A percentile compares a stretch with the other conserved stretches of the same genome.
Conservation (phyloP, 2,888 invertebrate species). For the Drosophila gaucha region DNA sequence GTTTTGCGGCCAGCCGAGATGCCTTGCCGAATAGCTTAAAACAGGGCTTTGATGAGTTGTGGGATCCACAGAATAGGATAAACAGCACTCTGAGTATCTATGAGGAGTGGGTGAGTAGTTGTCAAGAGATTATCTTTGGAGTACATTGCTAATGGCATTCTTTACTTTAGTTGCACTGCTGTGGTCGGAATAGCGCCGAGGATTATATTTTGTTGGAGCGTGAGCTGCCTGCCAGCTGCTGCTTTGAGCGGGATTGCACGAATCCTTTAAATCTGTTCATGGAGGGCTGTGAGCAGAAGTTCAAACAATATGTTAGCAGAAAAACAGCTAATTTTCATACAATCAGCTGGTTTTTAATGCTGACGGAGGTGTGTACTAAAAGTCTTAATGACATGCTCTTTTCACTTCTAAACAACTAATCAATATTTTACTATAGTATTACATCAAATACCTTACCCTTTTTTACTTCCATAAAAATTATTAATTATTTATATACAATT, state of each 20-base stretch:
- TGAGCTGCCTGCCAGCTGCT: constrained; percentile 73
- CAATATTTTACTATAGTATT: neutral
- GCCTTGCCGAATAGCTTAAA: constrained; percentile 57
- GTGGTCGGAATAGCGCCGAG: constrained; percentile 77
- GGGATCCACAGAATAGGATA: constrained; percentile 55
- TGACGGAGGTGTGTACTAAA: constrained; percentile 62
- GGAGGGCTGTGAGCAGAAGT: constrained; percentile 74
- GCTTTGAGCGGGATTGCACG: constrained; percentile 69
- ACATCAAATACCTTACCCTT: neutral
- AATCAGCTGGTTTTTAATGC: constrained; percentile 78
- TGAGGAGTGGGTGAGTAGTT: constrained; percentile 75
- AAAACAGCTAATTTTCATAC: constrained; percentile 74
- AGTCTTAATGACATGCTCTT: neutral
- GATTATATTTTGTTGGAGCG: constrained; percentile 75
- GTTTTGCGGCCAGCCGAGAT: constrained; percentile 64
- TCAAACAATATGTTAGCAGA: constrained; percentile 64
- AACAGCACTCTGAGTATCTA: constrained; percentile 67
- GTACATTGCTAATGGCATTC: neutral
- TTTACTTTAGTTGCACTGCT: constrained; percentile 71
- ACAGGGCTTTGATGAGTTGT: constrained; percentile 79
- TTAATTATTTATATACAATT: constrained; percentile 1
- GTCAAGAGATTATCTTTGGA: too few relatives aligned
- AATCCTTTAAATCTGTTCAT: constrained; percentile 69
- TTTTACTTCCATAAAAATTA: neutral
- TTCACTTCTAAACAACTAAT: neutral